Evolutionary conservation across 2,888 invertebrate genomes (phyloP).

Genomic region (Omphaloscelis lunosa): DNA sequence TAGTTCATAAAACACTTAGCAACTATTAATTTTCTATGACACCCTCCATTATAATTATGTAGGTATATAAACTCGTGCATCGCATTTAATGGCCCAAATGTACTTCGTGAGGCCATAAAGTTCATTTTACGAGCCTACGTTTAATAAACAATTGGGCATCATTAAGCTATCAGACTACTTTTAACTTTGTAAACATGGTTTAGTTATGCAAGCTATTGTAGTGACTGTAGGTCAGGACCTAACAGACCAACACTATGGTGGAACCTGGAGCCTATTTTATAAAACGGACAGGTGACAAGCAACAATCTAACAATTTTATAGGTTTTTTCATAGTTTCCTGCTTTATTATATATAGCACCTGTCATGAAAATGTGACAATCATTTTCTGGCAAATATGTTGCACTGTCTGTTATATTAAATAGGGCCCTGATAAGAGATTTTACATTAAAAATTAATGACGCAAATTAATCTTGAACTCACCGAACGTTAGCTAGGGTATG

Average conservation of each 20-base stretch:
- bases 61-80: slow-evolving; percentile 47
- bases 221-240: not conserved
- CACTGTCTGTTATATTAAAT: no score
- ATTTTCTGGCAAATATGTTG: no score
- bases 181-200: slow-evolving; percentile 46
- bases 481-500: slow-evolving; percentile 98
- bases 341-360: no score
- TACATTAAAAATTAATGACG: not conserved
- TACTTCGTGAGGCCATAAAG: slow-evolving; percentile 58
- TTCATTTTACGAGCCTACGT: slow-evolving; percentile 62
- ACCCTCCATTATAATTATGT: slow-evolving; percentile 21
- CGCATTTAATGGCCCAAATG: slow-evolving; percentile 48
- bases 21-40: slow-evolving; percentile 29
- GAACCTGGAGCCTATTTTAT: no score
- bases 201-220: slow-evolving; percentile 28
- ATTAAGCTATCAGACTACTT: slow-evolving; percentile 47
- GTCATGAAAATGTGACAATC: no score
- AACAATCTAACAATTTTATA: no score
- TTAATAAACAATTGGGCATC: slow-evolving; percentile 60
- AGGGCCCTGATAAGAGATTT: no score
- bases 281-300: no score
- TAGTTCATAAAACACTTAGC: slow-evolving; percentile 44
- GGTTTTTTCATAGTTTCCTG: no score
- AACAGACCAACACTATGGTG: not conserved
- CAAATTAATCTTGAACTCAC: slow-evolving; percentile 91